These are phyloP conservation scores for Melanerpes formicivorus DNA, from an alignment of 2,113 vertebrate species.

Conservation along the genomic window DNA sequence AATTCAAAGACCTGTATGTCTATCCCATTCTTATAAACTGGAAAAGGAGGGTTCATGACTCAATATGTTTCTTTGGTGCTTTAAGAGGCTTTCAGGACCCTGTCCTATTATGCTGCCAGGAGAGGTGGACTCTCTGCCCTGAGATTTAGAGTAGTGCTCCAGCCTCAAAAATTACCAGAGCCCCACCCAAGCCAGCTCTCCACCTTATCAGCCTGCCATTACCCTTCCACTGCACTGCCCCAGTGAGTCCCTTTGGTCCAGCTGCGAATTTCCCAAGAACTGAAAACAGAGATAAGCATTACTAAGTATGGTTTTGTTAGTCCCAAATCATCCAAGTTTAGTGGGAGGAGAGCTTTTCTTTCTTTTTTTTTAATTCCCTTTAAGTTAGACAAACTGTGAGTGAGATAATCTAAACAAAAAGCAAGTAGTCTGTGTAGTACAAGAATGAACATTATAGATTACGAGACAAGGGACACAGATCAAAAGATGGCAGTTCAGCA, in stretches of 20 bases:
- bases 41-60: background rate
- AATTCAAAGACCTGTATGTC: background rate
- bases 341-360: background rate
- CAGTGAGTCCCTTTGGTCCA: background rate
- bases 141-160: background rate
- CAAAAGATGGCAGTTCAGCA: slow-evolving; percentile 18
- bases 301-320: background rate
- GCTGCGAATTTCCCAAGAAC: background rate
- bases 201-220: background rate
- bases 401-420: slow-evolving; percentile 10
- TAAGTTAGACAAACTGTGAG: background rate
- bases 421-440: background rate
- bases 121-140: background rate
- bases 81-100: background rate
- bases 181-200: background rate
- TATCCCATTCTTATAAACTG: background rate
- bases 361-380: background rate
- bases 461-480: slow-evolving; percentile 12
- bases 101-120: background rate
- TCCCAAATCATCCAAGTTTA: background rate
- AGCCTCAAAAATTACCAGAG: fast-evolving
- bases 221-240: background rate
- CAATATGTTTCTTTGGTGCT: background rate
- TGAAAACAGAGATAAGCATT: background rate
- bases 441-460: background rate